Base-by-base conservation (phyloP, 2,888 invertebrate species). In the Phyllotreta cruciferae region DNA sequence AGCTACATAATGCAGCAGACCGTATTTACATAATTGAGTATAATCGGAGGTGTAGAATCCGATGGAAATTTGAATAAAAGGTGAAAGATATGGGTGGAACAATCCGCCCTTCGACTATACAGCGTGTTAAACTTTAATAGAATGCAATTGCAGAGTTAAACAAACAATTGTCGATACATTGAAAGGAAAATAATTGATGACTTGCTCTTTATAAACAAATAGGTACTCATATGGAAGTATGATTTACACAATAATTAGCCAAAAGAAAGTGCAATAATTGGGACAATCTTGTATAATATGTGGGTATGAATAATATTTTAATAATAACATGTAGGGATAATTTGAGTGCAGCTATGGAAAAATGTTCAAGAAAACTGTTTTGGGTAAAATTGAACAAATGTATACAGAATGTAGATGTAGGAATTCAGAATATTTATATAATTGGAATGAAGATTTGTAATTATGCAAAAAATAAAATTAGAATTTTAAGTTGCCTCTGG, bases 31-130 rank as follows among this genome's bases (percentile, higher is more conserved):
- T 56, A 56, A 56, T 56, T 56, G 36, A 38, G 11, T n/a, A 56
- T 47, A 56, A 56, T 47, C 38, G 44, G 50, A 44, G 47, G 53
- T 57, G 62, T 62, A 49, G 47, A 13, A 39, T 37, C 47, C 10
- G 53, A 41, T 52, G 39, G 42, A 13, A 47, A 61, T 61, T 55
- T 54, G 41, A 52, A 56, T 58, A 54, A 49, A 54, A 58, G 58
- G 63, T 63, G 63, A 63, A 58, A 63, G 58, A 36, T 58, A 63
- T 63, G 58, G 63, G 63, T 49, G 13, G 58, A 36, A 42, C 47
- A 47, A 34, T 13, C 34, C 63, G 58, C 63, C 63, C 39, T 63
- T 36, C 42, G 49, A 10, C 11, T 10, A 54, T 24, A 44, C 49
- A 49, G 54, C 34, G 36, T 41, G 42, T 11, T 39, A 55, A 57